phyloP scores from a whole-genome alignment of 2,113 vertebrate genomes.

The Epinephelus moara region DNA sequence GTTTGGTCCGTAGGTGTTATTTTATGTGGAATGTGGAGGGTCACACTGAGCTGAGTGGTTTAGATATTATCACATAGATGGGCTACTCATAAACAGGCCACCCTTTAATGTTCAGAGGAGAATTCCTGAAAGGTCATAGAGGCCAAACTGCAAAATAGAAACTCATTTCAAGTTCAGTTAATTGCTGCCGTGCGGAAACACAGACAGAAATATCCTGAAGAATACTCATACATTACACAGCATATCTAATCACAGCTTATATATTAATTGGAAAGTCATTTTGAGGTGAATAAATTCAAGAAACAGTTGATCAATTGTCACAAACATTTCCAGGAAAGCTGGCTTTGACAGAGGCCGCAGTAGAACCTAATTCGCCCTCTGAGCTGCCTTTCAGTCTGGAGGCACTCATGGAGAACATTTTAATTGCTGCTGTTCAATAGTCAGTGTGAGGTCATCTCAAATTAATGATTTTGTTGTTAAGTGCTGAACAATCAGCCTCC shows the following conservation, averaged over 20 bases:
- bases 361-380: slow-evolving; percentile 16
- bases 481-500: not conserved
- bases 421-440: slow-evolving; percentile 62
- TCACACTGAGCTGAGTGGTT: slow-evolving; percentile 40
- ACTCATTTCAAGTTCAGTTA: not conserved
- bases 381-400: slow-evolving; percentile 35
- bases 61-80: slow-evolving; percentile 50
- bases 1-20: slow-evolving; percentile 54
- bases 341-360: not conserved
- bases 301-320: not conserved
- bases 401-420: slow-evolving; percentile 73
- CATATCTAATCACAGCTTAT: not conserved
- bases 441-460: slow-evolving; percentile 21
- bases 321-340: slow-evolving; percentile 37
- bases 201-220: not conserved
- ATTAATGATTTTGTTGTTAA: slow-evolving; percentile 1
- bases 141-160: not conserved
- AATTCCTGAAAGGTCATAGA: slow-evolving; percentile 15
- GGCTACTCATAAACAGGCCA: slow-evolving; percentile 24
- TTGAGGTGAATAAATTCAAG: not conserved
- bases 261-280: not conserved
- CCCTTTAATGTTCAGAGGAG: slow-evolving; percentile 27
- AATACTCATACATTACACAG: not conserved
- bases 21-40: slow-evolving; percentile 61
- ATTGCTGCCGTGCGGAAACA: not conserved